Conservation (phyloP, 2,113 vertebrate genomes). For the Deroptyus accipitrinus region DNA sequence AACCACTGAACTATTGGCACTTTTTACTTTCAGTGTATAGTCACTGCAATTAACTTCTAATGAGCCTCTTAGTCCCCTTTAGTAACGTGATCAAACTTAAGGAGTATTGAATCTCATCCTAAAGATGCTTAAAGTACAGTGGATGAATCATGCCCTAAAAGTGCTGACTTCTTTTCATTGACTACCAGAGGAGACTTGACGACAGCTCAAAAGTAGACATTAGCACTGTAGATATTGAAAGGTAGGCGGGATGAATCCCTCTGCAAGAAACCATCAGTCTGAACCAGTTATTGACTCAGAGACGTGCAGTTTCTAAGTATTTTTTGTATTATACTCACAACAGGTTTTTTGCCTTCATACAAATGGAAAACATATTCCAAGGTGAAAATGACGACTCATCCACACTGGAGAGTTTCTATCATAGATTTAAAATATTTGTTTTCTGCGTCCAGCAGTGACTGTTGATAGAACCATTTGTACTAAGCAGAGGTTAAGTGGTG, state of each 20-base stretch:
- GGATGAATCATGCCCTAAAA: background rate
- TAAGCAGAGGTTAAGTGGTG: background rate
- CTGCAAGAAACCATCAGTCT: background rate
- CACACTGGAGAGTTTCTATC: background rate
- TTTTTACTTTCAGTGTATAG: background rate
- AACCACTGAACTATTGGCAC: background rate
- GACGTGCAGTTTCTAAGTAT: background rate
- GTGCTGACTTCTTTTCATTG: constrained; percentile 6
- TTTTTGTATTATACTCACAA: background rate
- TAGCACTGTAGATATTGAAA: background rate
- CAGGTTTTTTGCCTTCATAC: background rate
- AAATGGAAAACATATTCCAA: constrained; percentile 5
- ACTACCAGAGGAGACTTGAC: background rate
- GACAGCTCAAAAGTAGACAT: background rate
- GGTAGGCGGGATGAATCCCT: background rate
- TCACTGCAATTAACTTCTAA: background rate
- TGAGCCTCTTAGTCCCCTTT: background rate
- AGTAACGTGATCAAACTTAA: background rate
- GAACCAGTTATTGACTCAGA: background rate
- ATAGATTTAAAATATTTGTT: background rate
- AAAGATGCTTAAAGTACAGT: background rate
- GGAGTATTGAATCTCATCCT: background rate
- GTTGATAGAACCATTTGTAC: background rate
- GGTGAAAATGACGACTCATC: background rate
- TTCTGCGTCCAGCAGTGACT: background rate